Evolutionary conservation across 2,797 vertebrate genomes (phyloP), one percentile per base, ranked within the genome.

Genomic region (Malurus splendens): DNA sequence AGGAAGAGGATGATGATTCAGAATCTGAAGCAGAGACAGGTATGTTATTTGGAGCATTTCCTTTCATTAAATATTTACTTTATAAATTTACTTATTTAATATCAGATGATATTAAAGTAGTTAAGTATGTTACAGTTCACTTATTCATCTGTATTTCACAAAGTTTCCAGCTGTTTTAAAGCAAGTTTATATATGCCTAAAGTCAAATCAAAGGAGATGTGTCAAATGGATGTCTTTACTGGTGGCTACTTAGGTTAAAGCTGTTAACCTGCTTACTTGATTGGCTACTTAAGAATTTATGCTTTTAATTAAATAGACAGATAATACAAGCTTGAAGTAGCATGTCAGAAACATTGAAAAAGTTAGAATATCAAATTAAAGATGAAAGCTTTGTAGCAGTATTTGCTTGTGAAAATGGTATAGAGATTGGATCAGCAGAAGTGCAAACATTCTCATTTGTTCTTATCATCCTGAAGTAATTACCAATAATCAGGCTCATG

Each of bases 1-100:
- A 99, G 86, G 99, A 99, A 38, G 99, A 99, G 13, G 99, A 99
- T 78, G 99, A 99, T 30, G 99, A 99, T 89, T 99, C 99, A 0
- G 99, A 99, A 97, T 99, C 99, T 0, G 99, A 99, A 96, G 98
- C 97, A 57, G 99, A 99, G 98, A 98, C 98, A 93, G 99, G 99
- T 99, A 93, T 4, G 20, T 81, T 67, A 25, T 57, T 70, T 32
- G 30, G 36, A 67, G 19, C 42, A 39, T 45, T 73, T 18, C 39
- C 23, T 86, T 48, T 60, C 16, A 54, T 82, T 44, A 83, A 62
- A 16, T 33, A 66, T 70, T 91, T 52, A 9, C 18, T 73, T 68
- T 28, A 28, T 82, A 33, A 79, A 79, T 80, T 33, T 54, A n/a
- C 10, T 61, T 19, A 39, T 12, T 77, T 78, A 83, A 17, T 67